These are phyloP conservation scores for Pristionchus exspectatus DNA, from an alignment of 2,888 invertebrate species.

Conservation along the genomic window DNA sequence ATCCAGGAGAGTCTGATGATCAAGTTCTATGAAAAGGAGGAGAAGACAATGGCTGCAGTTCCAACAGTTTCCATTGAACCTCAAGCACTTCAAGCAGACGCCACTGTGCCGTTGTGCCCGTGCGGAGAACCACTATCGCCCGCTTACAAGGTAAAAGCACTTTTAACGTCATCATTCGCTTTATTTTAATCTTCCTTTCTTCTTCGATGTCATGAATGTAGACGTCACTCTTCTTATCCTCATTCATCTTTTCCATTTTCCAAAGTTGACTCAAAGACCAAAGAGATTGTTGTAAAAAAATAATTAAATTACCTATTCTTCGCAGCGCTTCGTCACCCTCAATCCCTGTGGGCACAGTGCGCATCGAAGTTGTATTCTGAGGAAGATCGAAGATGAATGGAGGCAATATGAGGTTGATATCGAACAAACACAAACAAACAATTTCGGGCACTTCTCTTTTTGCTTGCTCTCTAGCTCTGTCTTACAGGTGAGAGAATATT, in stretches of 20 bases:
- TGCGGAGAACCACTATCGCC: not conserved
- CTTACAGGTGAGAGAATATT: too few relatives aligned
- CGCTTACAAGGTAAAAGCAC: not conserved
- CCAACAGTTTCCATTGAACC: not conserved
- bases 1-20: not conserved
- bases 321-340: constrained; percentile 45
- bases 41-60: not conserved
- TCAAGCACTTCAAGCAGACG: too few relatives aligned
- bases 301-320: not conserved
- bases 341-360: constrained; percentile 60
- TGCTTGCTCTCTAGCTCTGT: too few relatives aligned
- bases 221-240: not conserved
- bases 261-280: too few relatives aligned
- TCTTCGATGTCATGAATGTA: not conserved
- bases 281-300: not conserved
- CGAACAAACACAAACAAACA: too few relatives aligned
- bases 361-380: constrained; percentile 55
- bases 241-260: not conserved
- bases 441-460: too few relatives aligned
- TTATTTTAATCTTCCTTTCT: not conserved
- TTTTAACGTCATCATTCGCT: not conserved
- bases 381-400: not conserved
- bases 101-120: not conserved
- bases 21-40: not conserved
- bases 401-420: not conserved